Evolutionary conservation across 2,797 vertebrate species (phyloP).

Genomic region (Acrossocheilus wenchowensis): DNA sequence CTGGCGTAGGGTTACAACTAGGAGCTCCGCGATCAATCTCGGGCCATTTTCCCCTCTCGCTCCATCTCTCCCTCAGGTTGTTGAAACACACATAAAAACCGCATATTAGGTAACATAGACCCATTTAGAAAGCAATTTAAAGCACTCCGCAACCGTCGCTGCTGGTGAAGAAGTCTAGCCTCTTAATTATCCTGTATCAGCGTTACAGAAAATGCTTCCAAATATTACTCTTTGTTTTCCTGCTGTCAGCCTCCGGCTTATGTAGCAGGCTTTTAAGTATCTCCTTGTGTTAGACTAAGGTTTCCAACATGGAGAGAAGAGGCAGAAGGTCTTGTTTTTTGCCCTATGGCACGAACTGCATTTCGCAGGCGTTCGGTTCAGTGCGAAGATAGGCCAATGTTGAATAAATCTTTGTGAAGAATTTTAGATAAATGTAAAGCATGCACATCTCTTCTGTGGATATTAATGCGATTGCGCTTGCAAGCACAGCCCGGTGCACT

Average conservation of each 20-base stretch:
- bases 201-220: constrained; percentile 67
- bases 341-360: constrained; percentile 13
- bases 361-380: constrained; percentile 1
- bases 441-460: neutral
- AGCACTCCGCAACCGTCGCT: constrained; percentile 68
- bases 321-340: constrained; percentile 15
- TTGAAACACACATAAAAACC: constrained; percentile 77
- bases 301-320: constrained; percentile 38
- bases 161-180: constrained; percentile 73
- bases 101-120: constrained; percentile 82
- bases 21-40: constrained; percentile 78
- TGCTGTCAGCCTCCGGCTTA: constrained; percentile 51
- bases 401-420: constrained; percentile 21
- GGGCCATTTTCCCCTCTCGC: constrained; percentile 71
- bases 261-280: constrained; percentile 55
- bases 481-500: constrained; percentile 32
- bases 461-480: neutral
- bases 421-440: neutral
- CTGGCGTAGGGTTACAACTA: constrained; percentile 76
- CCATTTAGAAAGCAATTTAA: constrained; percentile 83
- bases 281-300: constrained; percentile 39
- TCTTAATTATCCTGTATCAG: constrained; percentile 79
- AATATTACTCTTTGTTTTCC: constrained; percentile 68
- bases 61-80: constrained; percentile 75
- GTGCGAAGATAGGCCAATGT: neutral